Conservation (phyloP, 1,140 invertebrate genomes). For the Megalonaias nervosa region DNA sequence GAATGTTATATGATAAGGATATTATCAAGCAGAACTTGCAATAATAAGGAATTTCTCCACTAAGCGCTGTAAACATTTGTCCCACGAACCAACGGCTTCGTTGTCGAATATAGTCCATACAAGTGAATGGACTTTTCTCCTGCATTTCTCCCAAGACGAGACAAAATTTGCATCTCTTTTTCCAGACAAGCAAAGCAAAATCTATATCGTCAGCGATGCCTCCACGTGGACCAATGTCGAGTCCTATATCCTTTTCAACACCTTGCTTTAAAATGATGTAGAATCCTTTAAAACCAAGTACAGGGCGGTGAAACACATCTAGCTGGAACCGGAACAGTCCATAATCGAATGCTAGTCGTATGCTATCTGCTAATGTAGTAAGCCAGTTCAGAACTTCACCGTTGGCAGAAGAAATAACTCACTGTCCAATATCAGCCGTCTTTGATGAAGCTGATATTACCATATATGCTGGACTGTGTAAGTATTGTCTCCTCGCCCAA, state of each 20-base stretch:
- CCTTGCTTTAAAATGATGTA: slow-evolving; percentile 79
- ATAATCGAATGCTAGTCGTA: slow-evolving; percentile 91
- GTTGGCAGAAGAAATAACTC: slow-evolving; percentile 96
- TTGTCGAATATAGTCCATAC: slow-evolving; percentile 95
- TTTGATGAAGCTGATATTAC: slow-evolving; percentile 94
- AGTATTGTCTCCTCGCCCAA: slow-evolving; percentile 96
- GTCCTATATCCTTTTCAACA: slow-evolving; percentile 91
- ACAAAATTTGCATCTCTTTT: slow-evolving; percentile 68
- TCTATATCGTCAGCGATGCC: slow-evolving; percentile 96
- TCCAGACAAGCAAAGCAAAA: slow-evolving; percentile 90
- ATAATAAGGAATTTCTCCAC: slow-evolving; percentile 84
- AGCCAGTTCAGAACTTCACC: slow-evolving; percentile 96
- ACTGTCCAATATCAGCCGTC: slow-evolving; percentile 98
- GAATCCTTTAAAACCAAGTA: slow-evolving; percentile 92
- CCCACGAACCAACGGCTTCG: slow-evolving; percentile 96
- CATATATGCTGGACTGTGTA: slow-evolving; percentile 87
- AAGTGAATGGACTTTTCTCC: slow-evolving; percentile 95
- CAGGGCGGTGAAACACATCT: slow-evolving; percentile 91
- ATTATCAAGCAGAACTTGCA: slow-evolving; percentile 89
- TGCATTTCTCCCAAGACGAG: slow-evolving; percentile 86
- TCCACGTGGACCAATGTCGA: slow-evolving; percentile 94
- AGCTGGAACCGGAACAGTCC: slow-evolving; percentile 95
- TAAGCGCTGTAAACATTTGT: slow-evolving; percentile 93
- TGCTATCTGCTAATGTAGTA: slow-evolving; percentile 95
- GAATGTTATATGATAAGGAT: slow-evolving; percentile 96